Evolutionary conservation across 2,888 invertebrate genomes (phyloP).

Genomic region (Elysia crispata): DNA sequence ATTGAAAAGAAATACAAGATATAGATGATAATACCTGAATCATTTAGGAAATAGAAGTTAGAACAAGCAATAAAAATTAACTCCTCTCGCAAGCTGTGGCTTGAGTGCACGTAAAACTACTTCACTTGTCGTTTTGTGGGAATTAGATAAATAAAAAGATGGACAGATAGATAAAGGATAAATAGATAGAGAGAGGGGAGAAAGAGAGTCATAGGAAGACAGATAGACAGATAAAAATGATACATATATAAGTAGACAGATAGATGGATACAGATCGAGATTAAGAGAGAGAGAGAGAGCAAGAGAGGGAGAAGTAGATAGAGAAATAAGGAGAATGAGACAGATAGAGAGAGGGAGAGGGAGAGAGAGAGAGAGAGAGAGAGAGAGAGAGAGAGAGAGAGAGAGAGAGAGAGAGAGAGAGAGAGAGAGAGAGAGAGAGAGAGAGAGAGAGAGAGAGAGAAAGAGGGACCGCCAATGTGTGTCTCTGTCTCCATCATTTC

Average conservation of each 20-base stretch:
- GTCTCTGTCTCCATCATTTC: no score
- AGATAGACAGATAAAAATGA: neutral
- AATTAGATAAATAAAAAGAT: neutral
- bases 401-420: slow-evolving; percentile 44
- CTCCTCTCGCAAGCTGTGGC: no score
- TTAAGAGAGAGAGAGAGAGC: slow-evolving; percentile 38
- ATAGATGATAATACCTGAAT: no score
- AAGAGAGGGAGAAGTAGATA: slow-evolving; percentile 37
- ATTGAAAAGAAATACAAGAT: no score
- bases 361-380: slow-evolving; percentile 9
- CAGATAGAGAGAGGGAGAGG: neutral
- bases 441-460: slow-evolving; percentile 3
- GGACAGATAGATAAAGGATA: neutral
- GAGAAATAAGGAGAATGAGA: slow-evolving; percentile 3
- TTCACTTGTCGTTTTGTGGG: no score
- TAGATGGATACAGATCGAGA: slow-evolving; percentile 25
- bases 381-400: slow-evolving; percentile 14
- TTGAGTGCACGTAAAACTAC: no score
- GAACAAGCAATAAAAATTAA: no score
- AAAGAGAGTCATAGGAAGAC: neutral
- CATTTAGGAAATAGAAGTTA: no score
- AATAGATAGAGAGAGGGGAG: no score
- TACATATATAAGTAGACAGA: neutral
- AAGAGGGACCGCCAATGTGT: neutral
- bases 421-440: slow-evolving; percentile 39